Base-by-base conservation (phyloP, 1,140 invertebrate genomes). In the Bombus confusus region DNA sequence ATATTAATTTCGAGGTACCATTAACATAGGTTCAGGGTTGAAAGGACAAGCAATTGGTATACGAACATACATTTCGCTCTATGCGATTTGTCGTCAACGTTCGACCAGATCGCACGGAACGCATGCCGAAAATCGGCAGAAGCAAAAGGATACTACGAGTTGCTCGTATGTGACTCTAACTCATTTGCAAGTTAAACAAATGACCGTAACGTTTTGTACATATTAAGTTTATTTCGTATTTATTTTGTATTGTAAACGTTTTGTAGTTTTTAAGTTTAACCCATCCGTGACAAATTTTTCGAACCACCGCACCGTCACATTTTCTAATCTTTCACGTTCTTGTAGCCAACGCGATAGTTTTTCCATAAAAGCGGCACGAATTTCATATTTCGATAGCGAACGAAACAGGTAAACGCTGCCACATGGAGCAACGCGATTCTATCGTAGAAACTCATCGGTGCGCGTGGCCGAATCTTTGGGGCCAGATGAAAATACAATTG, bases 41-140 rank as follows among this genome's bases (percentile, higher is more conserved):
- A 85, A 85, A 81, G 84, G 84, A 81, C 84, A 75, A 85, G 84
- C 59, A 81, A 85, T 85, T 85, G 84, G 79, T 75, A 37, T 69
- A 85, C 78, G 84, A 81, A 81, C 79, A 37, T 76, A 64, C 74
- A 86, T 86, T 78, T 78, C 85, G 47, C 18, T 15, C n/a, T 62
- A 64, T 43, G 79, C 59, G 71, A 80, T 71, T 85, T 31, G 71
- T 68, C 41, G 74, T 78, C 74, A 57, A 76, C 62, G 73, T 66
- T 68, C 57, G 52, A 10, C 57, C 25, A 57, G 74, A 59, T 64
- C 62, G 43, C 57, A n/a, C 25, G 13, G 25, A 57, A 73, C 84
- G 28, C 52, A 52, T 34, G 15, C 13, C 47, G 73, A 64, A 82
- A 82, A 76, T 83, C 80, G 85, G 72, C 79, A 31, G 73, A 80